Evolutionary conservation across 92 coral and sea anemone species (phyloP), one percentile per base, ranked within the genome.

Genomic region (Porites rus): DNA sequence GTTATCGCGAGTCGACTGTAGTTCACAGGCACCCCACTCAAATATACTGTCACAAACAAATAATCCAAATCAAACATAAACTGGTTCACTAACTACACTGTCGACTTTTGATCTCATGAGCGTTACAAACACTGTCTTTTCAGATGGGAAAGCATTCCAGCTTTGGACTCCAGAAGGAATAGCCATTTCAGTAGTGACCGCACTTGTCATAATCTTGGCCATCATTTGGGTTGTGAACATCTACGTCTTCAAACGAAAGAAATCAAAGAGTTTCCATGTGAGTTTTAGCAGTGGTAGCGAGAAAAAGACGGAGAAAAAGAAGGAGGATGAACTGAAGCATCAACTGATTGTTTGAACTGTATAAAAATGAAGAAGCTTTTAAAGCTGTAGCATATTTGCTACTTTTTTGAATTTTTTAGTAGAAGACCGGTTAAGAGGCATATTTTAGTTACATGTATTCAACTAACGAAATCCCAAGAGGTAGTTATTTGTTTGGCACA

Each of bases 251-350:
- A 70, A n/a, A 59, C 86, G 77, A 70, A 81, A 69, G 54, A 51
- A 14, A 8, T 10, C 13, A 10, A 56, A 56, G 16, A 10, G 14
- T 14, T 14, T 70, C 19, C 70, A 5, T 69, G 5, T 1, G 58
- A 53, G 22, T 58, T 6, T 51, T 18, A 81, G 11, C 24, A 31
- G 61, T 2, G n/a, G 58, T n/a, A 14, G 10, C 77, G 19, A 81
- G 50, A 71, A 70, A 81, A 71, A 81, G 69, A 52, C 67, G 17
- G 46, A 38, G 46, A 31, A 25, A 81, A 53, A 56, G 67, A 69
- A 25, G 18, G 54, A 7, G 19, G 76, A 69, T 12, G 77, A 58
- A 19, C 52, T 68, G 11, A 38, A 70, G 13, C 69, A 69, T 71
- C 31, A 81, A 43, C 77, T 56, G 69, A 43, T 81, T 3, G 69